Conservation (phyloP, 2,888 invertebrate genomes). For the Lysandra coridon region DNA sequence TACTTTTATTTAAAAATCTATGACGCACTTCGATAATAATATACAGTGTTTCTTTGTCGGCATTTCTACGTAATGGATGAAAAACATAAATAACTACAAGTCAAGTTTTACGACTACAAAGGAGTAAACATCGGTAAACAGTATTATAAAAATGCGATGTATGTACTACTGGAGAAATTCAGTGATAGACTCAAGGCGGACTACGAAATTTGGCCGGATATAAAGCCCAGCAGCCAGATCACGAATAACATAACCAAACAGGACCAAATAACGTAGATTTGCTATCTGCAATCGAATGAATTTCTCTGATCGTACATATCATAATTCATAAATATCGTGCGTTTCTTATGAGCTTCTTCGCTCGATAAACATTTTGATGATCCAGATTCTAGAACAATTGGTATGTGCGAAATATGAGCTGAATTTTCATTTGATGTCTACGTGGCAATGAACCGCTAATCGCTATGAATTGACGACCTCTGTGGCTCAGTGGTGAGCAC, state of each 20-base stretch:
- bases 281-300: background rate
- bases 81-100: conserved; percentile 28
- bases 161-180: background rate
- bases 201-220: background rate
- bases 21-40: conserved; percentile 24
- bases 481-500: too few relatives aligned
- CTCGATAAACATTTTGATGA: conserved; percentile 6
- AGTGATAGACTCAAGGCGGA: background rate
- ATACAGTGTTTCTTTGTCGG: conserved; percentile 24
- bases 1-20: conserved; percentile 25
- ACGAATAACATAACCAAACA: background rate
- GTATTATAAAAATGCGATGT: conserved; percentile 25
- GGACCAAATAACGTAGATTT: background rate
- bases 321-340: background rate
- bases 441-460: background rate
- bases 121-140: conserved; percentile 29
- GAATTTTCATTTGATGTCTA: background rate
- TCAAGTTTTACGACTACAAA: conserved; percentile 10
- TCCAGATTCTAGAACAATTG: background rate
- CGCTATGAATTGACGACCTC: too few relatives aligned
- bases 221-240: background rate
- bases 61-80: conserved; percentile 28
- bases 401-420: background rate
- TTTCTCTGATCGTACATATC: background rate
- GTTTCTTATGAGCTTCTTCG: background rate